These are phyloP conservation scores for Caranx melampygus DNA, from an alignment of 2,113 vertebrate species.

Conservation along the genomic window DNA sequence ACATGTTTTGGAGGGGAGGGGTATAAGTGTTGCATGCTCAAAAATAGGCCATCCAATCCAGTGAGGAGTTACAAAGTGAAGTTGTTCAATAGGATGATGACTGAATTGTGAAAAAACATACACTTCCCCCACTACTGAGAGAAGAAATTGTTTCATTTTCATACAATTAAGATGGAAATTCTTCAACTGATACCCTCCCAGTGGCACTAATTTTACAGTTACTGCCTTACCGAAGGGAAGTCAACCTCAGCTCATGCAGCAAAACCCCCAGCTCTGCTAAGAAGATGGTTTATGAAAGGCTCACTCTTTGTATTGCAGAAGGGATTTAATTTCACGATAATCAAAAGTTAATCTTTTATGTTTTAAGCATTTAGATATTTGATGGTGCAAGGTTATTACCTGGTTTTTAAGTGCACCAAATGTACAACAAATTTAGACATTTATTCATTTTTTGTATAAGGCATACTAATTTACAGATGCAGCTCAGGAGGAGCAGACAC, in stretches of 20 bases:
- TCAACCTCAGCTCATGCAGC: constrained; percentile 9
- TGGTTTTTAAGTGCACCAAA: not conserved
- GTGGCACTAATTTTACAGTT: constrained; percentile 39
- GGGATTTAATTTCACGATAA: constrained; percentile 19
- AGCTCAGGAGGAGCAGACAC: not conserved
- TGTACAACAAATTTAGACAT: not conserved
- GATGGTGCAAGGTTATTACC: not conserved
- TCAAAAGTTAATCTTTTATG: not conserved
- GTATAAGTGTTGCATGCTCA: constrained; percentile 45
- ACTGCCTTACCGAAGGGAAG: constrained; percentile 23
- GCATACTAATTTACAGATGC: not conserved
- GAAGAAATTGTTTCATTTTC: constrained; percentile 51
- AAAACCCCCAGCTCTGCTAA: constrained; percentile 8
- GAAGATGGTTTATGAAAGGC: constrained; percentile 18
- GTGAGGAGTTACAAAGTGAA: constrained; percentile 35
- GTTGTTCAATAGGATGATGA: constrained; percentile 45
- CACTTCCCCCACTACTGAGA: constrained; percentile 23
- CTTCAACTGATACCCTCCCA: constrained; percentile 46
- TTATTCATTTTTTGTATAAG: not conserved
- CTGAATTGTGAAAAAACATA: constrained; percentile 38
- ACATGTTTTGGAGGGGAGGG: constrained; percentile 61
- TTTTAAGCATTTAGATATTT: not conserved
- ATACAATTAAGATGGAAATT: constrained; percentile 56
- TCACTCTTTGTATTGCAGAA: constrained; percentile 4
- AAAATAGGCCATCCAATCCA: constrained; percentile 75